Conservation (phyloP, 2,888 invertebrate genomes). For the Phania funesta region DNA sequence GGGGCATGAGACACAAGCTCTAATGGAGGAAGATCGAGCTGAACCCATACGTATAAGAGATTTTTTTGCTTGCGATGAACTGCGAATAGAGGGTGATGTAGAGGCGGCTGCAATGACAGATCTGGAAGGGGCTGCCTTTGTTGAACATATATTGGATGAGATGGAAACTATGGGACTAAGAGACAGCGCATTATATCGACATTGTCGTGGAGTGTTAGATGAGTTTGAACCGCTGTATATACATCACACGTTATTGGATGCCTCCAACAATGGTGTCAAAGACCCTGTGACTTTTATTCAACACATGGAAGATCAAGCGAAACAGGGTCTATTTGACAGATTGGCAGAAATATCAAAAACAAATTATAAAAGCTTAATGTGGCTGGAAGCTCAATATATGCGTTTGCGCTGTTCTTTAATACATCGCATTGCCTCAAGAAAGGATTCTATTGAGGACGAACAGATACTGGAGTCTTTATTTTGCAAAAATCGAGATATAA, state of each 20-base stretch:
- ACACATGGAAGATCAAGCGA: constrained; percentile 77
- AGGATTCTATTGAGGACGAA: constrained; percentile 75
- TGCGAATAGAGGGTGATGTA: constrained; percentile 73
- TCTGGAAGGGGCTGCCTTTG: constrained; percentile 73
- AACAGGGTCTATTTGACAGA: constrained; percentile 75
- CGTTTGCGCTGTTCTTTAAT: constrained; percentile 79
- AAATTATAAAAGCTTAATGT: constrained; percentile 76
- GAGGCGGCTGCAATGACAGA: constrained; percentile 70
- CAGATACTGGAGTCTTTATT: constrained; percentile 76
- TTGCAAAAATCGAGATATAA: constrained; percentile 77
- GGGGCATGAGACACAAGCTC: constrained; percentile 75
- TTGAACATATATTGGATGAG: constrained; percentile 76
- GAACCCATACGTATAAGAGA: constrained; percentile 75
- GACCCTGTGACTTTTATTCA: constrained; percentile 74
- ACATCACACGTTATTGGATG: constrained; percentile 77
- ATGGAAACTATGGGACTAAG: constrained; percentile 75
- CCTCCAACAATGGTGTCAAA: constrained; percentile 75
- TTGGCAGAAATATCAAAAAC: constrained; percentile 74
- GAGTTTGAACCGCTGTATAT: constrained; percentile 78
- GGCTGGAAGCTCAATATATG: constrained; percentile 79
- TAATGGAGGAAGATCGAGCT: constrained; percentile 71
- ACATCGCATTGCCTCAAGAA: constrained; percentile 76
- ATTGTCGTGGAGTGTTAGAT: constrained; percentile 76
- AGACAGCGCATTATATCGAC: constrained; percentile 76
- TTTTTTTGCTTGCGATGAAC: constrained; percentile 73